Percentiles rank a stretch among this genome's conserved stretches.
Conservation (phyloP, 2,888 invertebrate genomes). For the Gandaritis pyraliata region DNA sequence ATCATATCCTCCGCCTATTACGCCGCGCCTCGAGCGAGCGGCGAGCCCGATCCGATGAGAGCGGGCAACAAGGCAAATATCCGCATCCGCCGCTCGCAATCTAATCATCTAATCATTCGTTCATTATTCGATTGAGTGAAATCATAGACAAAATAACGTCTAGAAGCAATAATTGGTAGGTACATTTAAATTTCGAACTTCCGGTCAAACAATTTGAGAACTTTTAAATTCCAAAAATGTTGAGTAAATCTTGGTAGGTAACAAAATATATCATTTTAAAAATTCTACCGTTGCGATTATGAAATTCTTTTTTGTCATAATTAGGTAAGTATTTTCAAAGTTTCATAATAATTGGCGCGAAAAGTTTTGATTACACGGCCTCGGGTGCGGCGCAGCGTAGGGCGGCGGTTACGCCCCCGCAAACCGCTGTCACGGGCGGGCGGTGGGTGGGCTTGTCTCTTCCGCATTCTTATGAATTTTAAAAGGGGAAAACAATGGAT, state of each 20-base stretch:
- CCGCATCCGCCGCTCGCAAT: not conserved
- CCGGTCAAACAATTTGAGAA: slow-evolving; percentile 5
- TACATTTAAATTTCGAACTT: not conserved
- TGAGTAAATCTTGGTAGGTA: too few relatives aligned
- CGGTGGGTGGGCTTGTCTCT: slow-evolving; percentile 77
- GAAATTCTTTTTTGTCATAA: not conserved
- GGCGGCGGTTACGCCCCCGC: slow-evolving; percentile 83
- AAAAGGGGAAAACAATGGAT: slow-evolving; percentile 35
- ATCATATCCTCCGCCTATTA: too few relatives aligned
- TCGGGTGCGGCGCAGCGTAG: slow-evolving; percentile 71
- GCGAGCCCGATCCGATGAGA: too few relatives aligned
- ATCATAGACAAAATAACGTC: not conserved
- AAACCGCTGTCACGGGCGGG: slow-evolving; percentile 73
- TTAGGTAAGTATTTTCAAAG: slow-evolving; percentile 9
- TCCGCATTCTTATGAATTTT: slow-evolving; percentile 67
- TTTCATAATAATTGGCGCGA: slow-evolving; percentile 57
- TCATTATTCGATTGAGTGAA: not conserved
- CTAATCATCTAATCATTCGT: slow-evolving; percentile 3
- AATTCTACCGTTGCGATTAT: too few relatives aligned
- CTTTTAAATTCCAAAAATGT: too few relatives aligned
- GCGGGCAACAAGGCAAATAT: too few relatives aligned
- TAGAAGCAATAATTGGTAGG: too few relatives aligned
- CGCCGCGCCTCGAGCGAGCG: too few relatives aligned
- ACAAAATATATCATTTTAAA: too few relatives aligned
- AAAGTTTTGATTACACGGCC: slow-evolving; percentile 58